phyloP scores from a whole-genome alignment of 2,113 vertebrate species.

The Triplophysa siluroides region DNA sequence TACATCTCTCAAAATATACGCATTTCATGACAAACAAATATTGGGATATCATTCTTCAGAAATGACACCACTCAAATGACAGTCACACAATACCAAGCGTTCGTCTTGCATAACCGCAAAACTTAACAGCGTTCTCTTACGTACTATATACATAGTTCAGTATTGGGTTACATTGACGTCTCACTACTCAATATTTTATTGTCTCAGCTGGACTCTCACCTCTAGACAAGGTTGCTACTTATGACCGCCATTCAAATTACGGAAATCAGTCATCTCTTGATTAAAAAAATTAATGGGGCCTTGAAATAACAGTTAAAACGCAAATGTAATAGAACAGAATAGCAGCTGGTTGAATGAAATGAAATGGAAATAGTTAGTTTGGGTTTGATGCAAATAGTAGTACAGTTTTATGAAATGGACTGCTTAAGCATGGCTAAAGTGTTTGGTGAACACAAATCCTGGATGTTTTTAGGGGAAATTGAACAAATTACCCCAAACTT shows the following conservation, averaged over 20 bases:
- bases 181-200: slow-evolving; percentile 53
- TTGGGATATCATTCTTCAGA: slow-evolving; percentile 24
- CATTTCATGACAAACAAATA: slow-evolving; percentile 28
- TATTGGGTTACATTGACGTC: slow-evolving; percentile 48
- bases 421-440: too few relatives aligned
- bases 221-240: slow-evolving; percentile 35
- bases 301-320: not conserved
- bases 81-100: slow-evolving; percentile 18
- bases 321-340: not conserved
- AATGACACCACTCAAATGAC: slow-evolving; percentile 43
- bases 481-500: too few relatives aligned
- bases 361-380: too few relatives aligned
- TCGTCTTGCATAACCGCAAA: slow-evolving; percentile 36
- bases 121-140: slow-evolving; percentile 44
- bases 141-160: slow-evolving; percentile 44
- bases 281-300: not conserved
- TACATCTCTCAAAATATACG: not conserved
- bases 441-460: too few relatives aligned
- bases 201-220: slow-evolving; percentile 45
- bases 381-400: too few relatives aligned
- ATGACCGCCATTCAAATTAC: slow-evolving; percentile 42
- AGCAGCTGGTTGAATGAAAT: not conserved
- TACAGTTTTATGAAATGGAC: too few relatives aligned
- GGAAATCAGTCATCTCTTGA: not conserved
- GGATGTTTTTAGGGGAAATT: too few relatives aligned